Evolutionary conservation across 2,888 invertebrate genomes (phyloP).

Genomic region (Drosophila pseudotalamancana): DNA sequence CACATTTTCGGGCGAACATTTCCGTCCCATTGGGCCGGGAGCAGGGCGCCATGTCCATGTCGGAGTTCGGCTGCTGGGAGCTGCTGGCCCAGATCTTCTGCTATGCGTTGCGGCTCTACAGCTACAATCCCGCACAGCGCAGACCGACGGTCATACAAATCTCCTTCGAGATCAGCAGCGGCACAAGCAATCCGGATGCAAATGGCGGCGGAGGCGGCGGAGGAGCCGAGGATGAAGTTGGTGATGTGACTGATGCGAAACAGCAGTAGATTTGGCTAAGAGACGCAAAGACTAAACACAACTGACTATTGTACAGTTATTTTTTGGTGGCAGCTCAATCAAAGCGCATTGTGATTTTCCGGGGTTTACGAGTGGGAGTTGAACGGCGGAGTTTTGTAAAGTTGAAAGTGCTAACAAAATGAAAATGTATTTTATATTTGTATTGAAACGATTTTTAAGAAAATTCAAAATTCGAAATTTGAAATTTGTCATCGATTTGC

Average conservation of each 20-base stretch:
- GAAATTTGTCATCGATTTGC: constrained; percentile 71
- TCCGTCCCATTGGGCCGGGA: constrained; percentile 76
- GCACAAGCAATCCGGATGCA: constrained; percentile 31
- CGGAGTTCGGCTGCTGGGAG: constrained; percentile 82
- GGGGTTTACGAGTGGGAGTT: constrained; percentile 23
- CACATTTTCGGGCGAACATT: constrained; percentile 79
- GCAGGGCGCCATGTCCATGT: constrained; percentile 70
- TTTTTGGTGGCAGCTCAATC: constrained; percentile 81
- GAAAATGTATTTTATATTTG: constrained; percentile 56
- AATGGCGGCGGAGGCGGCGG: constrained; percentile 8
- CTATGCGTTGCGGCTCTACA: constrained; percentile 81
- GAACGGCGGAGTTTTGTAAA: constrained; percentile 17
- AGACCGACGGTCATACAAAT: constrained; percentile 80
- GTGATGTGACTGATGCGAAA: constrained; percentile 55
- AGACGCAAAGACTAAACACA: constrained; percentile 43
- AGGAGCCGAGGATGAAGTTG: constrained; percentile 12
- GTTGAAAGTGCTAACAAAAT: constrained; percentile 49
- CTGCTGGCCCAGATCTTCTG: constrained; percentile 82
- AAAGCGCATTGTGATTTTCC: constrained; percentile 84
- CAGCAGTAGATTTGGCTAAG: constrained; percentile 39
- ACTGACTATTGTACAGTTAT: constrained; percentile 49
- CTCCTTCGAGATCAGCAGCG: constrained; percentile 74
- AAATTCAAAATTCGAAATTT: constrained; percentile 70
- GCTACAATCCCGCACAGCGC: constrained; percentile 73
- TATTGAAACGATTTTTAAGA: constrained; percentile 56